Conservation (phyloP, 2,113 vertebrate genomes). For the Zapornia atra region DNA sequence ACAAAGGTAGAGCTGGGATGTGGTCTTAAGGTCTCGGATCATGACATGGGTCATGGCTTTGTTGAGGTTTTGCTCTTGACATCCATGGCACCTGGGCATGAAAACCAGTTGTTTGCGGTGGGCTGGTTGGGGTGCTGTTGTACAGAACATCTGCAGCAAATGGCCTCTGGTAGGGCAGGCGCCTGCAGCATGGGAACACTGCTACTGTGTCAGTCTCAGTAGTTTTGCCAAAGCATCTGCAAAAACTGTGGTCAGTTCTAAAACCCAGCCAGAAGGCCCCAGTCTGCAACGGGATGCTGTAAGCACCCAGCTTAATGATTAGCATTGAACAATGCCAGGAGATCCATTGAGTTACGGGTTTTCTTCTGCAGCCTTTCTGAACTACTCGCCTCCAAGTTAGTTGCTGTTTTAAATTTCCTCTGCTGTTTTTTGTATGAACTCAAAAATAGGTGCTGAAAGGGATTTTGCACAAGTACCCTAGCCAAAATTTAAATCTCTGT, state of each 20-base stretch:
- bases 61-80: background rate
- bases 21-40: background rate
- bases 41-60: background rate
- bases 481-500: constrained; percentile 9
- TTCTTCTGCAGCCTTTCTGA: background rate
- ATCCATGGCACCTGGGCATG: fast-evolving
- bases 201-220: background rate
- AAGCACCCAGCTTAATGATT: background rate
- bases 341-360: background rate
- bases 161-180: background rate
- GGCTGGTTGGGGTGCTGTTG: background rate
- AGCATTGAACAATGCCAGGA: background rate
- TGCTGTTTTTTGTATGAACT: background rate
- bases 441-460: background rate
- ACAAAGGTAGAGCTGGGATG: background rate
- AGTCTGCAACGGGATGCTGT: background rate
- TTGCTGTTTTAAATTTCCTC: constrained; percentile 5
- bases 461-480: background rate
- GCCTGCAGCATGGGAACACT: background rate
- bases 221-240: background rate
- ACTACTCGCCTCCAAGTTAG: background rate
- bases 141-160: background rate
- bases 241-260: background rate
- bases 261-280: background rate
- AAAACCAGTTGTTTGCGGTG: background rate